phyloP scores from a whole-genome alignment of 2,797 vertebrate species.

The Pitangus sulphuratus region DNA sequence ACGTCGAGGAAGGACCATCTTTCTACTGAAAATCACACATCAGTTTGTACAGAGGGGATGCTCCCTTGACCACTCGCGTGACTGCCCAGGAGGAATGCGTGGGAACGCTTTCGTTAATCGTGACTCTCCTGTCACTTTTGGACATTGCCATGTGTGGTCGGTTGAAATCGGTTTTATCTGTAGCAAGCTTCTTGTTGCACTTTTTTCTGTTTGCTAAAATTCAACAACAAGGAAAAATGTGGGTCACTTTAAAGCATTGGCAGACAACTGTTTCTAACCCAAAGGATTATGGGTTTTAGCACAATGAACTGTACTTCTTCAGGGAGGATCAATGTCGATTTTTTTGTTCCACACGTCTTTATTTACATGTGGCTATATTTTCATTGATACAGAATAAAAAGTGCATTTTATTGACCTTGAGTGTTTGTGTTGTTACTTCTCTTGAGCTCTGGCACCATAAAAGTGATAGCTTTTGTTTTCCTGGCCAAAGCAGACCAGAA shows the following conservation, averaged over 20 bases:
- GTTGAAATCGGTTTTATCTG: slow-evolving; percentile 12
- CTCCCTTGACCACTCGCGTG: not conserved
- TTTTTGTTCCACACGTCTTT: slow-evolving; percentile 67
- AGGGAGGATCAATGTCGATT: slow-evolving; percentile 75
- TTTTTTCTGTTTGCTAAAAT: slow-evolving; percentile 59
- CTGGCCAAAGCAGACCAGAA: not conserved
- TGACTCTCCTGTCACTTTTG: not conserved
- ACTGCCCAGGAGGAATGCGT: not conserved
- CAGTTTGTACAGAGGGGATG: slow-evolving; percentile 14
- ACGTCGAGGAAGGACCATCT: slow-evolving; percentile 10
- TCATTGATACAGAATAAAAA: slow-evolving; percentile 82
- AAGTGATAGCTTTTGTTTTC: not conserved
- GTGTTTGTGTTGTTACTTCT: not conserved
- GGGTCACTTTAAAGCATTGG: slow-evolving; percentile 70
- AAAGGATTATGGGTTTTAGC: slow-evolving; percentile 77
- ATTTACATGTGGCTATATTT: slow-evolving; percentile 82
- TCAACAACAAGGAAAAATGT: slow-evolving; percentile 47
- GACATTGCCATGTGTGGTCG: not conserved
- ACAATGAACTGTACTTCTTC: slow-evolving; percentile 81
- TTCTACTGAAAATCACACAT: slow-evolving; percentile 27
- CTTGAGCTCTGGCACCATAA: not conserved
- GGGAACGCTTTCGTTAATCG: not conserved
- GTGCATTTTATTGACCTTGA: slow-evolving; percentile 78
- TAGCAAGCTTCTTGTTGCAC: slow-evolving; percentile 55
- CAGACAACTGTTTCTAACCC: slow-evolving; percentile 76